Evolutionary conservation across 1,140 invertebrate genomes (phyloP).

Genomic region (Apis dorsata): DNA sequence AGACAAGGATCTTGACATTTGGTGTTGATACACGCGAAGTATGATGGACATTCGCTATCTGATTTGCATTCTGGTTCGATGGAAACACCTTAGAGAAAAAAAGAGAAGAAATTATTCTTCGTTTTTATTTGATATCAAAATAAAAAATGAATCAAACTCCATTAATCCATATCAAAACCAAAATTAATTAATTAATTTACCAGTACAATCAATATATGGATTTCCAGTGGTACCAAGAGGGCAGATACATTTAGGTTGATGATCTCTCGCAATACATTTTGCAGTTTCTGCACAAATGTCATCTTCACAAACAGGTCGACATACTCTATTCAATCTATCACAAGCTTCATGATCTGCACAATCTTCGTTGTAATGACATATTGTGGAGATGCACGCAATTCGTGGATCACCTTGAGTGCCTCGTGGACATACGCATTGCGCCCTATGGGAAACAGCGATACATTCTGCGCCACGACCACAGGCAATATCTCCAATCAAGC

Average conservation of each 20-base stretch:
- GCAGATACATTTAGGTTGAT: constrained; percentile 90
- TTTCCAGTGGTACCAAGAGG: constrained; percentile 87
- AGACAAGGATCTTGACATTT: constrained; percentile 89
- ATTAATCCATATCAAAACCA: not conserved
- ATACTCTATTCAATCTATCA: constrained; percentile 90
- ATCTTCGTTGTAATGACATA: constrained; percentile 94
- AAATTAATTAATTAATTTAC: constrained; percentile 61
- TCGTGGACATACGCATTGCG: constrained; percentile 90
- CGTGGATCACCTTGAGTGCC: constrained; percentile 92
- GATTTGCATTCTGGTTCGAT: constrained; percentile 83
- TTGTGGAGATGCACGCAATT: constrained; percentile 89
- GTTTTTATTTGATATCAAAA: not conserved
- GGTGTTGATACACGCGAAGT: constrained; percentile 88
- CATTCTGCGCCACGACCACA: constrained; percentile 92
- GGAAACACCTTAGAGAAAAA: constrained; percentile 50
- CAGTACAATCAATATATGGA: constrained; percentile 87
- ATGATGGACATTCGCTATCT: constrained; percentile 88
- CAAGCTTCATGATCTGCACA: constrained; percentile 93
- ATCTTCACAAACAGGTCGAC: constrained; percentile 89
- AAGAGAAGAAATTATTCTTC: constrained; percentile 48
- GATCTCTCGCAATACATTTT: constrained; percentile 85
- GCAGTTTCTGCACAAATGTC: constrained; percentile 89
- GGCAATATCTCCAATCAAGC: constrained; percentile 81
- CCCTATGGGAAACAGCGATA: constrained; percentile 85
- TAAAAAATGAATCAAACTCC: no score